Conservation (phyloP, 1,140 invertebrate species). For the Aethina tumida region DNA sequence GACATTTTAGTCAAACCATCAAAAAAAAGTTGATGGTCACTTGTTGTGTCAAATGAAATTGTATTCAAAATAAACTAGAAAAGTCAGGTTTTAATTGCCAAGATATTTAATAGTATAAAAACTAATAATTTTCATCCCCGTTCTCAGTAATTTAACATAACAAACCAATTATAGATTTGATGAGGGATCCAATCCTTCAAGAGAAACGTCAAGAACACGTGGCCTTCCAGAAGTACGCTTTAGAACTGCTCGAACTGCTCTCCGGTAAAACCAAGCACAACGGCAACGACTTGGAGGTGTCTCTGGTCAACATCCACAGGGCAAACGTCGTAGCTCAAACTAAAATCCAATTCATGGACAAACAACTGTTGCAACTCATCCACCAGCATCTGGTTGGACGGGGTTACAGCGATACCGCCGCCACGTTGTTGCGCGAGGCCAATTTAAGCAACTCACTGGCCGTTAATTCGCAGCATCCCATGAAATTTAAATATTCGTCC, state of each 20-base stretch:
- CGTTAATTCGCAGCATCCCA: slow-evolving; percentile 38
- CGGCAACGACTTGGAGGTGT: slow-evolving; percentile 67
- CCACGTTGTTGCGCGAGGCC: slow-evolving; percentile 66
- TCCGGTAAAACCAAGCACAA: slow-evolving; percentile 83
- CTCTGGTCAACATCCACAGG: slow-evolving; percentile 73
- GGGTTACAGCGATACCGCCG: slow-evolving; percentile 64
- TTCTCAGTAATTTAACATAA: slow-evolving; percentile 7
- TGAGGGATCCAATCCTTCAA: slow-evolving; percentile 92
- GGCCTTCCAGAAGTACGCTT: slow-evolving; percentile 89
- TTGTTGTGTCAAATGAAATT: too few relatives aligned
- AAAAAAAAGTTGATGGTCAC: too few relatives aligned
- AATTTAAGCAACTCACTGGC: slow-evolving; percentile 39
- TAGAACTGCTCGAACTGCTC: slow-evolving; percentile 82
- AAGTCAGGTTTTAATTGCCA: too few relatives aligned
- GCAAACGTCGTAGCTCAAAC: slow-evolving; percentile 94
- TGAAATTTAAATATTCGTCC: slow-evolving; percentile 46
- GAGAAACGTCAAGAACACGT: slow-evolving; percentile 93
- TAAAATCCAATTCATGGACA: slow-evolving; percentile 85
- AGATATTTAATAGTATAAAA: slow-evolving; percentile 1
- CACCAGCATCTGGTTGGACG: slow-evolving; percentile 75
- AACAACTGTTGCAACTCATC: slow-evolving; percentile 86
- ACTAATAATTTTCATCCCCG: too few relatives aligned
- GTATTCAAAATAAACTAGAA: too few relatives aligned
- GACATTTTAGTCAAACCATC: too few relatives aligned
- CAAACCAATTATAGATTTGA: slow-evolving; percentile 69